Evolutionary conservation across 1,140 invertebrate genomes (phyloP).

Genomic region (Vollenhovia emeryi): DNA sequence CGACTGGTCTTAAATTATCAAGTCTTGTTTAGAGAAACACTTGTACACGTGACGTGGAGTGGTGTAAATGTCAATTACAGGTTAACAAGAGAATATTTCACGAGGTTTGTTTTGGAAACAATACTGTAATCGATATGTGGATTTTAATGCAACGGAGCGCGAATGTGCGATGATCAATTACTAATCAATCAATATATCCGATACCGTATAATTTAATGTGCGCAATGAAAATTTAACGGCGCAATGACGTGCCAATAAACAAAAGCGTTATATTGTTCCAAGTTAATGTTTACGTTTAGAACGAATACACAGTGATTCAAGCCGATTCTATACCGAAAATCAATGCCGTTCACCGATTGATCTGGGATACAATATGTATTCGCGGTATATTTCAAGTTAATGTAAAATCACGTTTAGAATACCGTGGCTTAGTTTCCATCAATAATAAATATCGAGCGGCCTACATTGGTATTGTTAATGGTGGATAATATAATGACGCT

Average conservation of each 20-base stretch:
- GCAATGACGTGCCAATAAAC: not conserved
- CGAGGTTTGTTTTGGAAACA: slow-evolving; percentile 8
- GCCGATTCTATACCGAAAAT: not conserved
- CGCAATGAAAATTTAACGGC: slow-evolving; percentile 44
- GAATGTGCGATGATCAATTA: slow-evolving; percentile 15
- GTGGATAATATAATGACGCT: not conserved
- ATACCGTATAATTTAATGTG: slow-evolving; percentile 15
- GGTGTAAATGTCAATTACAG: not conserved
- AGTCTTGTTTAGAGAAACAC: not conserved
- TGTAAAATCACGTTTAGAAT: slow-evolving; percentile 14
- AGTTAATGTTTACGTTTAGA: slow-evolving; percentile 37
- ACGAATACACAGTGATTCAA: not conserved
- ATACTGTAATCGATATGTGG: slow-evolving; percentile 9
- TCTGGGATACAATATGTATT: slow-evolving; percentile 11
- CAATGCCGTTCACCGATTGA: slow-evolving; percentile 5
- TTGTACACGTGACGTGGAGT: too few relatives aligned
- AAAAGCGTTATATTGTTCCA: slow-evolving; percentile 21
- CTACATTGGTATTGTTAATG: not conserved
- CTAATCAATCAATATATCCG: slow-evolving; percentile 14
- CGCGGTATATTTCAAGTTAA: slow-evolving; percentile 19
- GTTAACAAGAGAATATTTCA: slow-evolving; percentile 7
- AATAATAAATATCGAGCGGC: slow-evolving; percentile 1
- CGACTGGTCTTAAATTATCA: not conserved
- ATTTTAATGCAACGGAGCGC: slow-evolving; percentile 12
- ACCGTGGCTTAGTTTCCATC: not conserved